phyloP scores from a whole-genome alignment of 2,888 invertebrate genomes.

The Dusona sp. region DNA sequence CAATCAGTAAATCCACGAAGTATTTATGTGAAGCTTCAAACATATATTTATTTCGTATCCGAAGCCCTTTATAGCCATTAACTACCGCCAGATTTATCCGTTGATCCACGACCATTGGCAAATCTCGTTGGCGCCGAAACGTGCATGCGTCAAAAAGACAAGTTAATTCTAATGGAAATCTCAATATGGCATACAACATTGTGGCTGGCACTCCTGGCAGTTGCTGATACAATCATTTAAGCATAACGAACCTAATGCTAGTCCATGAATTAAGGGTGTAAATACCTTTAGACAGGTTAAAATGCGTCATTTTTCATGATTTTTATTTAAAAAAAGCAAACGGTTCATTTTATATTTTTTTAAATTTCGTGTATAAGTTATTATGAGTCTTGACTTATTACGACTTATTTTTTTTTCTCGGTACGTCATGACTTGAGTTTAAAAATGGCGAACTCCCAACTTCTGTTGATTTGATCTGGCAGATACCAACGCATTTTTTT shows the following conservation, averaged over 20 bases:
- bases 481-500: too few species aligned
- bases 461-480: too few species aligned
- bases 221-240: neutral
- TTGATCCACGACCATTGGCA: neutral
- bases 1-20: neutral
- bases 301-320: neutral
- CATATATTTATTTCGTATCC: neutral
- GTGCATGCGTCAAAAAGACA: neutral
- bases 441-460: too few species aligned
- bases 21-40: neutral
- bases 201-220: neutral
- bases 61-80: neutral
- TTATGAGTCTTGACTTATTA: neutral
- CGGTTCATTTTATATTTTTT: neutral
- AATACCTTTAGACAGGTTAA: neutral
- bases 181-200: neutral
- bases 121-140: neutral
- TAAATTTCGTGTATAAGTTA: neutral
- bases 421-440: too few species aligned
- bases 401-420: too few species aligned
- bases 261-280: neutral
- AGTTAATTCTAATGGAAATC: neutral
- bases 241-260: neutral
- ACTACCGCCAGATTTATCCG: neutral
- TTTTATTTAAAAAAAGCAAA: neutral